Base-by-base conservation (phyloP, 1,140 invertebrate species). In the Oscheius sp. region DNA sequence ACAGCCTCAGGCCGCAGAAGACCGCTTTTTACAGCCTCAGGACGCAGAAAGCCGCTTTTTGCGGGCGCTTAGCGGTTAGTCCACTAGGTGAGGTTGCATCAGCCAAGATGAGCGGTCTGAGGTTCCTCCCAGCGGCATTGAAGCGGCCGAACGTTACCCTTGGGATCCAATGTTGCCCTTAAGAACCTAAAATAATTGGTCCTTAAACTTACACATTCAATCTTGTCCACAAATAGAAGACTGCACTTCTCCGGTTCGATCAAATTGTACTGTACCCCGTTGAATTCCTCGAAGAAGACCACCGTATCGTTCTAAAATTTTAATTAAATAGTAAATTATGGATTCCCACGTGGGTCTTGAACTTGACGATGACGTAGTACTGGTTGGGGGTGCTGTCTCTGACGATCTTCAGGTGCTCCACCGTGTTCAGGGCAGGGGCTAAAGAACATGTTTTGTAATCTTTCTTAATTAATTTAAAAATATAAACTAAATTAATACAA, bases 331-430 rank as follows among this genome's bases (percentile, higher is more conserved):
- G 38, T 23, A 68, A 66, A 23, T 34, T 70, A 61, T 61, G 1
- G n/a, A 66, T 32, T 42, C 59, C 68, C 74, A 90, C 90, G 79
- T 90, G 89, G 77, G 86, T 87, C 74, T 88, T 87, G 79, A 92
- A 93, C 85, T 93, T 95, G 23, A 98, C 86, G 2, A 97, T 85
- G 34, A 93, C 92, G 94, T 99, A 97, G 80, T 97, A 99, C 81
- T 96, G 94, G 86, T 98, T 97, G 2, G 94, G 93, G 26, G 88
- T 87, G 28, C 89, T 89, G 78, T 90, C 89, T 46, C 93, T 88
- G 38, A 99, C 90, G 58, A 99, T 93, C 77, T 93, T 89, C 78
- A 98, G 45, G 15, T 42, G 58, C 3, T 26, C 28, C 38, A 71
- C 64, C 61, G 45, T 63, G 13, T 13, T 38, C 32, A 63, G 32